Percentiles rank a stretch among this genome's conserved stretches.
phyloP scores from a whole-genome alignment of 2,797 vertebrate genomes.

The Sebastes kiyomatsui region DNA sequence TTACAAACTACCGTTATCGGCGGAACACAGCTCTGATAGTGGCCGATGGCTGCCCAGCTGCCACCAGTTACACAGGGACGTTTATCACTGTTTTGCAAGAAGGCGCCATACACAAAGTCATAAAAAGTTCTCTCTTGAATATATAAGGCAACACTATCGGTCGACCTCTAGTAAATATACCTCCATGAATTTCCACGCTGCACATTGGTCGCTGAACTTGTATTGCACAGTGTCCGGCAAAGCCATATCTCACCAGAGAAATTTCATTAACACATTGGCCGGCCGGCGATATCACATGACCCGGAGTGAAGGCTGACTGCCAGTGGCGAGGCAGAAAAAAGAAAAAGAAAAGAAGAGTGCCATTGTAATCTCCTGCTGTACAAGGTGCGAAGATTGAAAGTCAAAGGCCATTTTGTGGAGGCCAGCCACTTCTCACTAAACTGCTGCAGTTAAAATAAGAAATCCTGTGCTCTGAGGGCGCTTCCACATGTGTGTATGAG shows the following conservation, averaged over 20 bases:
- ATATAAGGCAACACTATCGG: no score
- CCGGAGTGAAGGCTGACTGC: slow-evolving; percentile 23
- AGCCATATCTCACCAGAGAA: slow-evolving; percentile 43
- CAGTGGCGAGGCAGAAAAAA: slow-evolving; percentile 23
- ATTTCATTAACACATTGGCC: slow-evolving; percentile 55
- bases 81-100: no score
- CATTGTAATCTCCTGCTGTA: slow-evolving; percentile 27
- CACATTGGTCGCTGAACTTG: background rate
- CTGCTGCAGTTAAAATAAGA: slow-evolving; percentile 27
- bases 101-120: no score
- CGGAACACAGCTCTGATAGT: no score
- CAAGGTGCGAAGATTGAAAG: slow-evolving; percentile 50
- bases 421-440: background rate
- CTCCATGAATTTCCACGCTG: background rate
- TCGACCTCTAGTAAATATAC: background rate
- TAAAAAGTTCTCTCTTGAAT: no score
- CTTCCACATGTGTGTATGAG: background rate
- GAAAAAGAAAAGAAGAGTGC: background rate
- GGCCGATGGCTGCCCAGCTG: no score
- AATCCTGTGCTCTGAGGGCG: background rate
- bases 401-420: slow-evolving; percentile 45
- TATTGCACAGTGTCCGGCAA: background rate
- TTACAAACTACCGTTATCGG: no score
- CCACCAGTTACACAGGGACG: no score
- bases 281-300: slow-evolving; percentile 30